Percentiles rank a stretch among this genome's conserved stretches.
phyloP scores from a whole-genome alignment of 2,113 vertebrate genomes.

The Pteruthius melanotis region DNA sequence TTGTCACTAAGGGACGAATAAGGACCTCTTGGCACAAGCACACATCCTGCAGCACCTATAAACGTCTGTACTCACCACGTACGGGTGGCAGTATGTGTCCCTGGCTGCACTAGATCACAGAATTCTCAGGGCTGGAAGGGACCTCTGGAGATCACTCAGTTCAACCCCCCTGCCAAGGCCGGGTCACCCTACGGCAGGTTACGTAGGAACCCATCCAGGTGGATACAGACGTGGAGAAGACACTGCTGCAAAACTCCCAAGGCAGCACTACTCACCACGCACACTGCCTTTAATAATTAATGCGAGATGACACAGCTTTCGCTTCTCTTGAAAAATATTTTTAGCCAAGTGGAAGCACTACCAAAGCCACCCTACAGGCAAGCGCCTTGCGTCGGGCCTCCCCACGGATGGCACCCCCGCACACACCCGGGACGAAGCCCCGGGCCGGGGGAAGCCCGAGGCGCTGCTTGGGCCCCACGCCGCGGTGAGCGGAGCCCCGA shows the following conservation, averaged over 20 bases:
- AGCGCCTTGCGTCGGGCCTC: neutral
- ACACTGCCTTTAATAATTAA: neutral
- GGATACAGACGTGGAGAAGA: neutral
- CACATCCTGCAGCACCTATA: neutral
- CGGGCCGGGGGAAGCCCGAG: fast-evolving
- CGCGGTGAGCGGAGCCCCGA: neutral
- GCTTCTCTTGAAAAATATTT: neutral
- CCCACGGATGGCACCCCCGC: fast-evolving
- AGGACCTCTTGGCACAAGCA: neutral
- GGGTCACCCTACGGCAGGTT: neutral
- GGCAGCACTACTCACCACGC: neutral
- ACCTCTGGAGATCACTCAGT: neutral
- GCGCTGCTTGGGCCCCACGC: neutral
- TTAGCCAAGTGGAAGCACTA: neutral
- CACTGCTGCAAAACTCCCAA: neutral
- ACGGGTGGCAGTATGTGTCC: fast-evolving
- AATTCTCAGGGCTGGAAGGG: neutral
- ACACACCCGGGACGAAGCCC: neutral
- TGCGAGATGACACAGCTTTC: neutral
- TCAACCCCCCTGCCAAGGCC: neutral
- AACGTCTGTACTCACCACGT: neutral
- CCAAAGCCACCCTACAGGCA: fast-evolving
- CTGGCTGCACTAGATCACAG: neutral
- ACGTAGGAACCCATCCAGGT: neutral
- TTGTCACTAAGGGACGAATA: neutral